Percentiles rank a stretch among this genome's conserved stretches.
Evolutionary conservation across 2,888 invertebrate genomes (phyloP).

Genomic region (Actias luna): DNA sequence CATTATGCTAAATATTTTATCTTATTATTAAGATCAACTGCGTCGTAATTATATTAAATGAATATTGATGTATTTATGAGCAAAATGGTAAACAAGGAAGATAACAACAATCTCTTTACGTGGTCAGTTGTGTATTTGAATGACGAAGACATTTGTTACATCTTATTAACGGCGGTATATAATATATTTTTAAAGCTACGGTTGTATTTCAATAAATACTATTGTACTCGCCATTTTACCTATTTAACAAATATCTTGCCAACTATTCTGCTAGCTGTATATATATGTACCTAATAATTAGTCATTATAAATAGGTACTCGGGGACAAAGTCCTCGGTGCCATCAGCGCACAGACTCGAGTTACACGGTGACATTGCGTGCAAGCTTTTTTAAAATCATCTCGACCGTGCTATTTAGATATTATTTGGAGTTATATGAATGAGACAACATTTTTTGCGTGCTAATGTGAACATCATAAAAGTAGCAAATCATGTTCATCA

Average conservation of each 20-base stretch:
- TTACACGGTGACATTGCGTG: slow-evolving; percentile 55
- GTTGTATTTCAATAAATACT: no score
- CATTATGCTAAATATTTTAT: background rate
- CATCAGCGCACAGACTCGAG: slow-evolving; percentile 31
- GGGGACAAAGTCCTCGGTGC: slow-evolving; percentile 55
- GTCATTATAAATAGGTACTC: slow-evolving; percentile 38
- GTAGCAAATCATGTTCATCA: background rate
- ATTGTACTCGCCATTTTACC: background rate
- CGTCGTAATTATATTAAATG: background rate
- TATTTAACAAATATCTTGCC: background rate
- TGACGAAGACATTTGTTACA: background rate
- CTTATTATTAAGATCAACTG: background rate
- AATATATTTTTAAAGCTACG: no score
- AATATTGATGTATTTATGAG: background rate
- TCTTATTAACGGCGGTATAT: no score
- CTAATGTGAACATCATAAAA: background rate
- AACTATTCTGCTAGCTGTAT: background rate
- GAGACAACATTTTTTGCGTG: slow-evolving; percentile 7
- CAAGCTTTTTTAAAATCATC: slow-evolving; percentile 24
- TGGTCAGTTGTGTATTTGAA: background rate
- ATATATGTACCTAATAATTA: slow-evolving; percentile 32
- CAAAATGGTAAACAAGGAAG: background rate
- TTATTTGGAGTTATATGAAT: slow-evolving; percentile 24
- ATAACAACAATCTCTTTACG: background rate
- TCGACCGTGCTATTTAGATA: slow-evolving; percentile 11